These are phyloP conservation scores for Cebidichthys violaceus DNA, from an alignment of 2,113 vertebrate genomes.

Conservation along the genomic window DNA sequence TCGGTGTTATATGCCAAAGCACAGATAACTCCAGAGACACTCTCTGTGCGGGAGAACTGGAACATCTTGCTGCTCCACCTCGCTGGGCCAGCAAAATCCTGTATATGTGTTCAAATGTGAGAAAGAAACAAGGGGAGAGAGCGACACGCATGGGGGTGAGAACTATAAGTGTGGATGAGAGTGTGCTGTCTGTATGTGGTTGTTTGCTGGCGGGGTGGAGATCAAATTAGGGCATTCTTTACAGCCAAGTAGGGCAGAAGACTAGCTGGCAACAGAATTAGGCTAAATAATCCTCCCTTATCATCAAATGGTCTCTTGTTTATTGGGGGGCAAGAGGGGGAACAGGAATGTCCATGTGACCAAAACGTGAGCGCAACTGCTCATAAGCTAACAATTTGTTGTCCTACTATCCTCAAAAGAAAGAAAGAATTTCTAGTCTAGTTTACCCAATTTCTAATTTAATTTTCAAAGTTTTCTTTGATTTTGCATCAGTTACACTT, in stretches of 20 bases:
- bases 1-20: slow-evolving; percentile 41
- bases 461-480: neutral
- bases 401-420: slow-evolving; percentile 64
- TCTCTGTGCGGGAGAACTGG: slow-evolving; percentile 76
- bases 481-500: neutral
- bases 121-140: slow-evolving; percentile 24
- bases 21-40: slow-evolving; percentile 42
- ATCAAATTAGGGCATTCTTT: slow-evolving; percentile 75
- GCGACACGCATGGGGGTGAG: slow-evolving; percentile 20
- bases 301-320: slow-evolving; percentile 74
- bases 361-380: slow-evolving; percentile 65
- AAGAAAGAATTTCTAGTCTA: neutral
- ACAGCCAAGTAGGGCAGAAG: slow-evolving; percentile 72
- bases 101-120: slow-evolving; percentile 26
- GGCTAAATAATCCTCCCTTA: slow-evolving; percentile 72
- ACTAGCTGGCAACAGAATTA: slow-evolving; percentile 73
- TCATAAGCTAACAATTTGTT: slow-evolving; percentile 51
- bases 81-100: slow-evolving; percentile 50
- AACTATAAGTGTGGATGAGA: slow-evolving; percentile 22
- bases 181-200: neutral
- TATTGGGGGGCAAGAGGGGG: slow-evolving; percentile 37
- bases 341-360: slow-evolving; percentile 74
- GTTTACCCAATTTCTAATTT: neutral
- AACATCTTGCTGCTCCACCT: slow-evolving; percentile 57
- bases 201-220: slow-evolving; percentile 46